Percentiles rank a stretch among this genome's conserved stretches.
Conservation (phyloP, 1,140 invertebrate species). For the Limonius californicus region DNA sequence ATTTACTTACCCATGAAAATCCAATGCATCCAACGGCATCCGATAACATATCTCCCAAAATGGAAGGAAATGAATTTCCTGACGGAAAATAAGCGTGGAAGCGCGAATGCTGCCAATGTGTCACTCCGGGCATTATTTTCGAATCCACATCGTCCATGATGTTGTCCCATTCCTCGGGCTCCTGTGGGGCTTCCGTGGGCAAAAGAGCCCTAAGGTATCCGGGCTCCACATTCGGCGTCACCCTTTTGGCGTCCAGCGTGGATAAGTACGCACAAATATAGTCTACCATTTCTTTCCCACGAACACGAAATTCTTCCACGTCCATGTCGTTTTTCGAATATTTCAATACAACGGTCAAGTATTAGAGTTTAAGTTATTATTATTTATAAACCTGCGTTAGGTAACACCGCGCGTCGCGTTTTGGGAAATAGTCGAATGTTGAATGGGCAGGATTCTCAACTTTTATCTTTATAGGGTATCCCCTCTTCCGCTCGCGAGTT, state of each 20-base stretch:
- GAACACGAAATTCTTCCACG: conserved; percentile 73
- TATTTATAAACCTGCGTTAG: too few relatives aligned
- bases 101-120: conserved; percentile 94
- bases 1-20: conserved; percentile 83
- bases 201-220: conserved; percentile 78
- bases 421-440: too few relatives aligned
- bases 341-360: too few relatives aligned
- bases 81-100: conserved; percentile 97
- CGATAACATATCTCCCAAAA: conserved; percentile 89
- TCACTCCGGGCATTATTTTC: conserved; percentile 92
- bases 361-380: too few relatives aligned
- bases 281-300: conserved; percentile 89
- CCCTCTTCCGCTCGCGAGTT: too few relatives aligned
- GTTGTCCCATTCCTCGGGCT: conserved; percentile 77
- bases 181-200: conserved; percentile 70
- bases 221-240: conserved; percentile 80
- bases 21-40: conserved; percentile 91
- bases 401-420: too few relatives aligned
- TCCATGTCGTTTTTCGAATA: too few relatives aligned
- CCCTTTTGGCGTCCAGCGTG: conserved; percentile 66
- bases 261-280: conserved; percentile 88
- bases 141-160: conserved; percentile 87
- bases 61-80: conserved; percentile 91
- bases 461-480: too few relatives aligned
- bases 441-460: too few relatives aligned